These are phyloP conservation scores for Ophion slaviceki DNA, from an alignment of 2,888 invertebrate genomes.

Conservation along the genomic window DNA sequence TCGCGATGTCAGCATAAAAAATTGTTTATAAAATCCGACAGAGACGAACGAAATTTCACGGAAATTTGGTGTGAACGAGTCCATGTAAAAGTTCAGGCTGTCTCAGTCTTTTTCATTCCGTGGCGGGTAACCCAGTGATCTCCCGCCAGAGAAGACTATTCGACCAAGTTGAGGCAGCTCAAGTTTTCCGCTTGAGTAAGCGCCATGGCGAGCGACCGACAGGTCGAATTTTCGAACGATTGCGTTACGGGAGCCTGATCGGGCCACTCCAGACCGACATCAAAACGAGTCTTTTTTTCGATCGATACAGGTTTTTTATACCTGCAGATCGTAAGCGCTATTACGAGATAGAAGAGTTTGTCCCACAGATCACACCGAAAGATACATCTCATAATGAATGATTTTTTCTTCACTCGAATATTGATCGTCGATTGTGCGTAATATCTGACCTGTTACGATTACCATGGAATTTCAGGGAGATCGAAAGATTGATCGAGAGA, in stretches of 20 bases:
- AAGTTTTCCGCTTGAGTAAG: conserved; percentile 65
- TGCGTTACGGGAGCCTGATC: conserved; percentile 3
- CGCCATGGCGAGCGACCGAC: conserved; percentile 61
- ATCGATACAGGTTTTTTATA: background rate
- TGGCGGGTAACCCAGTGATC: conserved; percentile 17
- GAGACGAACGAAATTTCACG: background rate
- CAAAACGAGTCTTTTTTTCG: background rate
- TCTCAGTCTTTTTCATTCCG: conserved; percentile 17
- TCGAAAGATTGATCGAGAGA: conserved; percentile 43
- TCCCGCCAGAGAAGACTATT: conserved; percentile 4
- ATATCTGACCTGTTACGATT: conserved; percentile 68
- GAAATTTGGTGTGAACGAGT: background rate
- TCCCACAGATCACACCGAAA: background rate
- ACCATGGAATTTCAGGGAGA: conserved; percentile 63
- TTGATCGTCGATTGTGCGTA: background rate
- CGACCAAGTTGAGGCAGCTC: conserved; percentile 67
- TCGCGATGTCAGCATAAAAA: too few relatives aligned
- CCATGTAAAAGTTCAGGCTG: background rate
- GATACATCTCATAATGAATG: background rate
- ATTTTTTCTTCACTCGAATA: background rate
- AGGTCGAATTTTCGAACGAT: conserved; percentile 42
- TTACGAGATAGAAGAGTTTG: background rate
- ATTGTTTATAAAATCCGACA: too few relatives aligned
- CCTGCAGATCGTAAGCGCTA: background rate
- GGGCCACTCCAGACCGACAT: background rate